Base-by-base conservation (phyloP, 2,797 vertebrate species). In the Acropternis orthonyx region DNA sequence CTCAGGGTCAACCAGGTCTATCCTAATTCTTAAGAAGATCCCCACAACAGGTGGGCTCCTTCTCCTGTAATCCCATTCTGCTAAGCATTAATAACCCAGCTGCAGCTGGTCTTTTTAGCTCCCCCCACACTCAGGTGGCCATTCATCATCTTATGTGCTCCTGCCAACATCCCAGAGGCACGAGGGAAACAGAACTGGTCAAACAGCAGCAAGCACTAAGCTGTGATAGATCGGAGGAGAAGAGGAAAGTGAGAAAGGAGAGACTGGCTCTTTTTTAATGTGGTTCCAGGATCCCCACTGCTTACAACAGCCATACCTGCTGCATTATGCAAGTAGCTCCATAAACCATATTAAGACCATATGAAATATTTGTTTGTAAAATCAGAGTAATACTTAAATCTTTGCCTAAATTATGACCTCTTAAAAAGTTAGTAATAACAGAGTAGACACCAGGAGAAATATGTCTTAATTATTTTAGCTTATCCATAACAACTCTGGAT, bases 381-480 rank as follows among this genome's bases (percentile, higher is more conserved):
- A 92, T 95, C 44, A 88, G 39, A 94, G 55, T 88, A 78, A 74
- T 81, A 85, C 85, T 94, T 80, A 23, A 95, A 93, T 77, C 89
- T 92, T 91, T 89, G 75, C 34, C 65, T 83, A 88, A 94, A 97
- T 96, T 95, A 93, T 16, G 10, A 39, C 63, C 84, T 92, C 82
- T 90, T 91, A 88, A 93, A 95, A 93, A 74, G 15, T 86, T 83
- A 93, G 66, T 91, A 96, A 96, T 97, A 97, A 94, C 28, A 0
- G 3, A 85, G 88, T 36, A 95, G 84, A 91, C 62, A 94, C 54
- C 14, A 75, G 77, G 85, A 95, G 80, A 96, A 97, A 94, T 73
- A 80, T 77, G 68, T 96, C 93, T 92, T 88, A 91, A 96, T 97
- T 97, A 95, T 97, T 97, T 97, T 94, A 97, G 92, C 80, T 95